Base-by-base conservation (phyloP, 2,888 invertebrate species). In the Stenoptilia bipunctidactyla region DNA sequence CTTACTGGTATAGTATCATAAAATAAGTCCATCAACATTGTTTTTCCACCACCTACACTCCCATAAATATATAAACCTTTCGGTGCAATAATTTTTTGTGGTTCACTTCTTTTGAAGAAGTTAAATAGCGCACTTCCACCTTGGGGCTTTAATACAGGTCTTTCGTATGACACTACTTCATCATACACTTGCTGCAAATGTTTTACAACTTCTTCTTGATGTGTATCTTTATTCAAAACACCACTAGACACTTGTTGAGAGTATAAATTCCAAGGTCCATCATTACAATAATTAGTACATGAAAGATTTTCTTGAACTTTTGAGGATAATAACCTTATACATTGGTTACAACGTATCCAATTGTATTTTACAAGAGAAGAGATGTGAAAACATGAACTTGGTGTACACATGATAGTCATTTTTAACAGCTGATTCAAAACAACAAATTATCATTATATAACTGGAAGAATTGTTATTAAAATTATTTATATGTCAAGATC, bases 21-120 rank as follows among this genome's bases (percentile, higher is more conserved):
- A 80, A 99, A 98, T 57, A 99, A 79, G 79, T 99, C 98, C 99
- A 99, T 99, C 42, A 99, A 80, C 92, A 98, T 98, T 4, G 99
- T 99, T 86, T 99, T 99, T 35, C 99, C 99, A 53, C 96, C 94
- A 36, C 96, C 95, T 46, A 96, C 95, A 60, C 95, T 91, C 41
- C 97, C 97, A 75, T 92, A 90, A 43, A 97, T 89, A 61, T 97
- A 97, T 9, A 97, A 74, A 3, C 97, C 97, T 69, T 89, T 89
- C 1, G 93, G 92, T 30, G 85, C 84, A 45, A 83, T 69, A 15
- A 80, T 72, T 47, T 82, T 85, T 38, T 59, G 59, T 1, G 85
- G 72, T 48, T 70, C 58, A 43, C 55, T 56, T 53, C 56, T 75
- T 47, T 45, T 71, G 51, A 82, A 82, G 43, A 77, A 70, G 40